phyloP scores from a whole-genome alignment of 2,888 invertebrate species.

The Theodoxus fluviatilis region DNA sequence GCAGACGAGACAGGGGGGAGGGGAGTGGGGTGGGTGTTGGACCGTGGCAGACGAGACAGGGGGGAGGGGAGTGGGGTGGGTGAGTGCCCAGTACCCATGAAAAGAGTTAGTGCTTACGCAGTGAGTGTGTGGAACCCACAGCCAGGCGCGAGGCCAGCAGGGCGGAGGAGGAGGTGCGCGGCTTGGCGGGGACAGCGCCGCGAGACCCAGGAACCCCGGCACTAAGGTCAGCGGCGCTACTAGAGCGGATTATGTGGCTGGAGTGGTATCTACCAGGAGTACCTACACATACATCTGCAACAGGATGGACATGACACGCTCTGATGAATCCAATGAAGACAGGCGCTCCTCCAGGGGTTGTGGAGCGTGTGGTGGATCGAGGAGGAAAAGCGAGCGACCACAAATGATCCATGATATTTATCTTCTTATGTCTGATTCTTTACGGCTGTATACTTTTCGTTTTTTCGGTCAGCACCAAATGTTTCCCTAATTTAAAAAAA shows the following conservation, averaged over 20 bases:
- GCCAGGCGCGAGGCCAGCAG: constrained; percentile 79
- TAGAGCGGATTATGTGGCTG: constrained; percentile 74
- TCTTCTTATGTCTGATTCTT: too few species aligned
- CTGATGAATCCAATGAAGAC: too few species aligned
- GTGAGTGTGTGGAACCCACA: constrained; percentile 65
- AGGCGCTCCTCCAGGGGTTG: too few species aligned
- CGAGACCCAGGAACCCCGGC: too few species aligned
- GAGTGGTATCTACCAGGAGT: too few species aligned
- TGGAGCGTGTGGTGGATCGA: too few species aligned
- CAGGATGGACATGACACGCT: neutral
- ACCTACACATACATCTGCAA: constrained; percentile 30
- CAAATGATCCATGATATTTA: too few species aligned
- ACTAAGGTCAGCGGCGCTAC: constrained; percentile 87
- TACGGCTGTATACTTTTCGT: too few species aligned
- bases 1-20: neutral
- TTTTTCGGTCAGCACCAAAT: too few species aligned
- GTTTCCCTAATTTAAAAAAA: too few species aligned
- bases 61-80: neutral
- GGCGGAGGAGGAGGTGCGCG: constrained; percentile 39
- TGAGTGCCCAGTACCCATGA: neutral
- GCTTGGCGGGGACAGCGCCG: constrained; percentile 34
- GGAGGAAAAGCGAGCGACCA: too few species aligned
- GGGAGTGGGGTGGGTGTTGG: neutral
- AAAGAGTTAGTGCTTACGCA: constrained; percentile 49
- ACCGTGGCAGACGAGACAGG: neutral